Percentiles rank a stretch among this genome's conserved stretches.
These are phyloP conservation scores for Phoenicopterus ruber DNA, from an alignment of 2,113 vertebrate species.

Conservation along the genomic window DNA sequence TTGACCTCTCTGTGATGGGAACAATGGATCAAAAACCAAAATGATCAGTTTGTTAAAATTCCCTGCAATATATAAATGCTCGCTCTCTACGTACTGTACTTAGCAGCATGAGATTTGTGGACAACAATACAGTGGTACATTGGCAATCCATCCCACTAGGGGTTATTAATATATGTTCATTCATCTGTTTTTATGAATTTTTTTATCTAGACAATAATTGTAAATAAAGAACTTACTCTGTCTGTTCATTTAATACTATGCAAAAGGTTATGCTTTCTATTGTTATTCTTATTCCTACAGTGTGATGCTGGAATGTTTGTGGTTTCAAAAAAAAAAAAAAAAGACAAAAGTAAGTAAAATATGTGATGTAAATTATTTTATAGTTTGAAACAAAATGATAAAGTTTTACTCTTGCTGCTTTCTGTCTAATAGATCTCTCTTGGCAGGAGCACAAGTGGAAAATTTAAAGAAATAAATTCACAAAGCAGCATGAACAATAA, in stretches of 20 bases:
- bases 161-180: constrained; percentile 96
- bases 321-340: constrained; percentile 80
- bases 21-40: constrained; percentile 70
- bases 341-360: constrained; percentile 74
- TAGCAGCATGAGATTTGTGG: constrained; percentile 98
- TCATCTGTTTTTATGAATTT: constrained; percentile 99
- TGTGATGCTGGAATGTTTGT: constrained; percentile 94
- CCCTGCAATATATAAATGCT: constrained; percentile 92
- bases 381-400: constrained; percentile 79
- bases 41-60: constrained; percentile 78
- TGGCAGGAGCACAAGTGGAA: constrained; percentile 84
- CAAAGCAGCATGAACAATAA: constrained; percentile 92
- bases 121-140: constrained; percentile 88
- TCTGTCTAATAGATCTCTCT: constrained; percentile 84
- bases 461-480: constrained; percentile 85
- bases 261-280: constrained; percentile 97
- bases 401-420: constrained; percentile 87
- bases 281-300: constrained; percentile 86
- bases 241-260: constrained; percentile 99
- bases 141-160: constrained; percentile 93
- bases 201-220: constrained; percentile 99
- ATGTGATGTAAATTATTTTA: constrained; percentile 90
- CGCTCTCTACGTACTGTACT: constrained; percentile 91
- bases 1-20: constrained; percentile 77
- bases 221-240: constrained; percentile 99